Evolutionary conservation across 2,797 vertebrate genomes (phyloP).

Genomic region (Platyrinchus mystaceus): DNA sequence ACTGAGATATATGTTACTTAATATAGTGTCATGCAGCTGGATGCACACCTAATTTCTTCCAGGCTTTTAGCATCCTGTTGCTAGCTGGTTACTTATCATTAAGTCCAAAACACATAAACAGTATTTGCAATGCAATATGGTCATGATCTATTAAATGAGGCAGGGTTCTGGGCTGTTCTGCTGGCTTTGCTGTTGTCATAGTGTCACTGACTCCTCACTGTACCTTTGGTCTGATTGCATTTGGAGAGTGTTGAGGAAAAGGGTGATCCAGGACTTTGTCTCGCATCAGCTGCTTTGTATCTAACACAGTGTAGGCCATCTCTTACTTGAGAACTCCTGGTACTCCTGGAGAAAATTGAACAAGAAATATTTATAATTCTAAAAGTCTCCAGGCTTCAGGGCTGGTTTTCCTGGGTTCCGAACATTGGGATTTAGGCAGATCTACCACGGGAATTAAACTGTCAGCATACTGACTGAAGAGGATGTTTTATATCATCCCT

Average conservation of each 20-base stretch:
- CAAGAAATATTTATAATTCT: background rate
- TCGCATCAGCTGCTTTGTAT: background rate
- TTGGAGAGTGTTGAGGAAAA: background rate
- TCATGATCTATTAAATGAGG: background rate
- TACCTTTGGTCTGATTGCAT: background rate
- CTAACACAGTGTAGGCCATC: background rate
- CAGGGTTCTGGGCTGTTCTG: background rate
- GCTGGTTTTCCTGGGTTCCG: background rate
- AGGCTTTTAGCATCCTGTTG: background rate
- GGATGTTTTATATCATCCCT: background rate
- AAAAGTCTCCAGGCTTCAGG: background rate
- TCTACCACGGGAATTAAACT: background rate
- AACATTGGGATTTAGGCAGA: background rate
- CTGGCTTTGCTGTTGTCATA: background rate
- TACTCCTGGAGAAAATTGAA: background rate
- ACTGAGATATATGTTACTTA: background rate
- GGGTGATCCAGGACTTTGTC: background rate
- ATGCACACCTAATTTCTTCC: background rate
- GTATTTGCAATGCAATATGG: background rate
- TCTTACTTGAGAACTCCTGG: background rate
- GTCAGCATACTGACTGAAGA: background rate
- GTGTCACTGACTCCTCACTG: fast-evolving
- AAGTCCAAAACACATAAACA: background rate
- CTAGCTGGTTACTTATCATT: background rate
- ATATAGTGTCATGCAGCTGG: background rate